Evolutionary conservation across 2,888 invertebrate genomes (phyloP), one percentile per base, ranked within the genome.

Genomic region (Baronia brevicornis): DNA sequence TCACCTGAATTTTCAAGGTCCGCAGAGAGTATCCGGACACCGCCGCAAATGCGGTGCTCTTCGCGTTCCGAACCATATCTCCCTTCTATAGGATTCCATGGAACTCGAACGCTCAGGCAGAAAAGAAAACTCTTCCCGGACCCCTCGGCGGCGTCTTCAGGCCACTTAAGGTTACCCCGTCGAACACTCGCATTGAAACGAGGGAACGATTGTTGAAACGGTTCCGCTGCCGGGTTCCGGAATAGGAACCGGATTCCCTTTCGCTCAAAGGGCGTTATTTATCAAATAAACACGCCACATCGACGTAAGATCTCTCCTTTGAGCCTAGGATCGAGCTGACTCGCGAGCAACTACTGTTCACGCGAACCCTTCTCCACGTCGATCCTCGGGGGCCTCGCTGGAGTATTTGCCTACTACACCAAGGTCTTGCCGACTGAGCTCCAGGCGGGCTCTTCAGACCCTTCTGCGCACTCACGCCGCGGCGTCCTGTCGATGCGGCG

Each of bases 201-300:
- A 71, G 64, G 56, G 60, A 60, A 67, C 73, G 74, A 74, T 61
- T 71, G 68, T 56, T 62, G 61, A 63, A 60, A 54, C 72, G 72
- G 75, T 80, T 84, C 84, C 82, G 77, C 77, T 73, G 73, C 82
- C 85, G 72, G 84, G 85, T 86, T 85, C 85, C 75, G 84, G 86
- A 86, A 87, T 86, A 67, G 62, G 61, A 82, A 85, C 84, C 84
- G 77, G 84, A 84, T 80, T 82, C 78, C 77, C 73, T 80, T 86
- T 85, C 82, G 78, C 79, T 77, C 77, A 55, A 61, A 51, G 69
- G 70, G 68, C 68, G 70, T 67, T 55, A 53, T 52, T 59, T 55
- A 43, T 50, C 33, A 10, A 15, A 46, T 25, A 21, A 20, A 31
- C 31, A 22, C 21, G 31, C 20, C 5, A 15, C 15, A 15, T 15